These are phyloP conservation scores for Saccopteryx leptura DNA, from an alignment of 2,113 vertebrate species.

Conservation along the genomic window DNA sequence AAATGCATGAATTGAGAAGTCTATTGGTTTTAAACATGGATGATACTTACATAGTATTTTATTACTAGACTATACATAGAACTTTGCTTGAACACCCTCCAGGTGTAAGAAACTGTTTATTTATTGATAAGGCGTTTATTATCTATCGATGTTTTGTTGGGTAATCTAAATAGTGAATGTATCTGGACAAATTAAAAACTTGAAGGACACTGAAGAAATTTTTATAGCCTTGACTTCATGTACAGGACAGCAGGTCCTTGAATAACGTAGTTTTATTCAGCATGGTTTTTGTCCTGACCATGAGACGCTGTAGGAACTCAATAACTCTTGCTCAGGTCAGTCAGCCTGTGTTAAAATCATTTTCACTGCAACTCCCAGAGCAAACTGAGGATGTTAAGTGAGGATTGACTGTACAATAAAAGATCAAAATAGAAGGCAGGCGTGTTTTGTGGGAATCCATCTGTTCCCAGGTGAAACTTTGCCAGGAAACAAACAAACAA, in stretches of 20 bases:
- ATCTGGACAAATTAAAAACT: neutral
- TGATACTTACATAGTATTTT: conserved; percentile 3
- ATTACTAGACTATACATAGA: neutral
- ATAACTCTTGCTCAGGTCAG: neutral
- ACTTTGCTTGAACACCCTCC: neutral
- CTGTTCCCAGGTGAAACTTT: neutral
- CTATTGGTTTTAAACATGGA: neutral
- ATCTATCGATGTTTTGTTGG: neutral
- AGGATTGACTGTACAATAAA: neutral
- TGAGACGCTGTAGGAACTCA: neutral
- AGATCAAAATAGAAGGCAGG: neutral
- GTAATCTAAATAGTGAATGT: neutral
- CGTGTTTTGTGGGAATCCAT: neutral
- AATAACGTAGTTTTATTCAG: neutral
- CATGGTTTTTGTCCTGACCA: neutral
- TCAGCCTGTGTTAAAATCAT: neutral
- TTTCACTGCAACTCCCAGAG: neutral
- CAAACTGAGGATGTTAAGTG: neutral
- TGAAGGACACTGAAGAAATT: neutral
- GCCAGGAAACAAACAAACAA: neutral
- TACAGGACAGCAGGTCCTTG: neutral
- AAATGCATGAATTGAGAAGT: neutral
- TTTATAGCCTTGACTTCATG: neutral
- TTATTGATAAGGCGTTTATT: neutral
- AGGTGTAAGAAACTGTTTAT: neutral